Conservation (phyloP, 2,797 vertebrate genomes). For the Pristis pectinata region DNA sequence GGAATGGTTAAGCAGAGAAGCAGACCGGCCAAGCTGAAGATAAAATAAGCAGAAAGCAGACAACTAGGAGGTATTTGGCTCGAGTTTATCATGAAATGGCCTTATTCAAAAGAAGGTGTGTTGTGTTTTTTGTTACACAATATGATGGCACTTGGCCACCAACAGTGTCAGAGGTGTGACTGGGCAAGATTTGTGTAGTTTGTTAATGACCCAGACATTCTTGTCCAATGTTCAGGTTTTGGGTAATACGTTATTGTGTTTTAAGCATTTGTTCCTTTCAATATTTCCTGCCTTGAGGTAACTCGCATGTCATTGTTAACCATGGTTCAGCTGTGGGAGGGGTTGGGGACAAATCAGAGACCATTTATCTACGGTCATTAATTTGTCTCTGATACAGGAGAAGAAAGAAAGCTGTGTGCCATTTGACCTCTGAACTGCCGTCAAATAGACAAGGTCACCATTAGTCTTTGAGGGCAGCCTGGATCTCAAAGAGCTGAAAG, state of each 20-base stretch:
- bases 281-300: background rate
- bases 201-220: background rate
- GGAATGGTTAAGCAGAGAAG: slow-evolving; percentile 16
- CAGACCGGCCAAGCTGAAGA: background rate
- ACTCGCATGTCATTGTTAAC: background rate
- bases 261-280: background rate
- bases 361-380: background rate
- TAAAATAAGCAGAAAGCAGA: background rate
- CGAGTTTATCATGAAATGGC: background rate
- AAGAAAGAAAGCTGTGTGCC: background rate
- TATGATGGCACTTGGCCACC: background rate
- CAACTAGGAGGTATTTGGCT: background rate
- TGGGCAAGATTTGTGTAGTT: background rate
- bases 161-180: background rate
- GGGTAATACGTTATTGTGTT: background rate
- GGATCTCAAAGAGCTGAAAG: background rate
- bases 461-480: background rate
- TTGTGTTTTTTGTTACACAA: background rate
- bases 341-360: too few relatives aligned
- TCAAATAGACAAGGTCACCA: background rate
- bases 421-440: background rate
- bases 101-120: background rate
- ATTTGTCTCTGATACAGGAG: background rate
- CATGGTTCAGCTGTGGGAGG: too few relatives aligned
- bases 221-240: background rate